Base-by-base conservation (phyloP, 2,888 invertebrate species). In the Dendrolimus houi region DNA sequence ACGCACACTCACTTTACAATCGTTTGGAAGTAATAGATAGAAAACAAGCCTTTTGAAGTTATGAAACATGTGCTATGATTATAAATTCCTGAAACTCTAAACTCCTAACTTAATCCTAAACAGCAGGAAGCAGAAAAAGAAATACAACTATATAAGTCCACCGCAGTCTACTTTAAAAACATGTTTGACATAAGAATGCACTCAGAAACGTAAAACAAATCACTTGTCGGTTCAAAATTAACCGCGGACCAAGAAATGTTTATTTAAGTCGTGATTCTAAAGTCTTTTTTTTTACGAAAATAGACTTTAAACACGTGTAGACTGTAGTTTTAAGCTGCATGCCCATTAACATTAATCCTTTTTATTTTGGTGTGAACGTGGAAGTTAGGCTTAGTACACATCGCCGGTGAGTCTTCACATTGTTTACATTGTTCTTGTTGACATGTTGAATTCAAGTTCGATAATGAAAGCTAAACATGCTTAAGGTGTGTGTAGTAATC, bases 311-410 rank as follows among this genome's bases (percentile, higher is more conserved):
- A 80, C 85, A 86, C 74, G 72, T 85, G 83, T 81, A 74, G 74
- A 74, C 64, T 64, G 69, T 71, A 65, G 65, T 76, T 75, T 47
- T 76, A 75, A 80, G 76, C 75, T 70, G 67, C 67, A 63, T 57
- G 71, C 64, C 74, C 77, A 81, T 83, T 85, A 80, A 81, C 77
- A 75, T 77, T 86, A 85, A 87, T 87, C 87, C 81, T 81, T 81
- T 80, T 77, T 74, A 79, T 77, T 78, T 74, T 67, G 68, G 59
- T 59, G 66, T 68, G 65, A 47, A 47, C 12, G 47, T 47, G 47
- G 47, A 47, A 9, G 47, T 47, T 10, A 47, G 47, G 47, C 12
- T 47, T 47, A 12, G 47, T 12, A 47, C 47, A 47, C 47, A 47
- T 6, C 12, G 47, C 47, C 2, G 42, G 42, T 8, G 29, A 17